phyloP scores from a whole-genome alignment of 2,797 vertebrate genomes.

The Pangasius krempfi region DNA sequence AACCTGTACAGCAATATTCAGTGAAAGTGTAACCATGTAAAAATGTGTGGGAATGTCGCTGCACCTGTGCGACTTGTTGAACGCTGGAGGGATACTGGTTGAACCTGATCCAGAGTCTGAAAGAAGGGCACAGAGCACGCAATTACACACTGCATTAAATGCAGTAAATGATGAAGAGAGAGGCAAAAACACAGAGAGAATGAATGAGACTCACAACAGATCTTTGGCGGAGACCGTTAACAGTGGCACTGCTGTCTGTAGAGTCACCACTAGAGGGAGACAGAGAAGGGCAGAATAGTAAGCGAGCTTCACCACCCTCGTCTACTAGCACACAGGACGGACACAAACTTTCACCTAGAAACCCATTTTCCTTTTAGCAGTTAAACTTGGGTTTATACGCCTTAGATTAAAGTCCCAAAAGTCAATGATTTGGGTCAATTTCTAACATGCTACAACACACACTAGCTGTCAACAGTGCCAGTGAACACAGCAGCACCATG shows the following conservation, averaged over 20 bases:
- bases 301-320: background rate
- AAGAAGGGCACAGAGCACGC: slow-evolving; percentile 1
- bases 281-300: slow-evolving; percentile 48
- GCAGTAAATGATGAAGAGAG: background rate
- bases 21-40: background rate
- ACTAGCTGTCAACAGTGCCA: background rate
- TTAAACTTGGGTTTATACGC: background rate
- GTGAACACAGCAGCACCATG: background rate
- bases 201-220: slow-evolving; percentile 68
- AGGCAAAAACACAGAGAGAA: background rate
- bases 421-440: background rate
- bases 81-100: slow-evolving; percentile 57
- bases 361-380: background rate
- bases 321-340: background rate
- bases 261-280: slow-evolving; percentile 74
- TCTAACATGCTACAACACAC: background rate
- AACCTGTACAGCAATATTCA: background rate
- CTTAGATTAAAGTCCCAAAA: slow-evolving; percentile 17
- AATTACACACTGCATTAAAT: background rate
- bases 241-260: slow-evolving; percentile 66
- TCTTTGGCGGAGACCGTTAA: slow-evolving; percentile 65
- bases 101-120: slow-evolving; percentile 75
- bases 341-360: background rate
- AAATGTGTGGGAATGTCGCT: background rate
- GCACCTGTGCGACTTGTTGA: slow-evolving; percentile 66